Evolutionary conservation across 37 sponge, comb jelly and placozoan species (phyloP).

Genomic region (Beroe forskalii): DNA sequence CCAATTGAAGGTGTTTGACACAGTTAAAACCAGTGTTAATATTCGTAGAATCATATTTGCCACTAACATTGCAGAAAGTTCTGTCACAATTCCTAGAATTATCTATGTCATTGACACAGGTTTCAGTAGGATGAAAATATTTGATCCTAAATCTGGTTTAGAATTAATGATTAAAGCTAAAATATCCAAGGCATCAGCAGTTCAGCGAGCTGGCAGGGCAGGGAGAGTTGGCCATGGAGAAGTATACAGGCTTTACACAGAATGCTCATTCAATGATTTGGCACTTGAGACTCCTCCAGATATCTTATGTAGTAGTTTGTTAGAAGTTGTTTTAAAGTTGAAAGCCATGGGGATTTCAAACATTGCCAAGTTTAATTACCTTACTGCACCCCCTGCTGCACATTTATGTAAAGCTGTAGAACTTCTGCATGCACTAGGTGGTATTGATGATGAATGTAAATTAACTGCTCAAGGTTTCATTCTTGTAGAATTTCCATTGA

Average conservation of each 20-base stretch:
- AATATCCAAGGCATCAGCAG: slow-evolving; percentile 55
- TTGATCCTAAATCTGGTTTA: slow-evolving; percentile 26
- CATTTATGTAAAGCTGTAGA: slow-evolving; percentile 41
- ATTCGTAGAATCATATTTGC: slow-evolving; percentile 78
- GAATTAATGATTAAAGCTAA: slow-evolving; percentile 30
- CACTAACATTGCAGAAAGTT: slow-evolving; percentile 91
- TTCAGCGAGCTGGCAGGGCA: slow-evolving; percentile 45
- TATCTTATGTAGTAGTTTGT: neutral
- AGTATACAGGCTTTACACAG: slow-evolving; percentile 42
- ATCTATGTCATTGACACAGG: slow-evolving; percentile 82
- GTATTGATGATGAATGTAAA: slow-evolving; percentile 25
- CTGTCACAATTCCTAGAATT: slow-evolving; percentile 84
- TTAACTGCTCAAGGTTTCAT: slow-evolving; percentile 3
- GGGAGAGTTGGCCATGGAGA: slow-evolving; percentile 49
- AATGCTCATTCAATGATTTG: neutral
- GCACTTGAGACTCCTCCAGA: slow-evolving; percentile 22
- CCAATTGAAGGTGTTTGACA: slow-evolving; percentile 47
- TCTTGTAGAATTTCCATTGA: slow-evolving; percentile 31
- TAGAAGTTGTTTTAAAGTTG: neutral
- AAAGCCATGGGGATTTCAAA: slow-evolving; percentile 58
- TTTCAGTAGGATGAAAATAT: slow-evolving; percentile 58
- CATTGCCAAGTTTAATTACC: slow-evolving; percentile 48
- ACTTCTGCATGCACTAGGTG: slow-evolving; percentile 23
- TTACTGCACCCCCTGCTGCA: slow-evolving; percentile 25
- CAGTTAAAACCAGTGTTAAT: neutral